A percentile compares a stretch with the other conserved stretches of the same genome.
These are phyloP conservation scores for Stomatorhinus walkeri DNA, from an alignment of 2,797 vertebrate species.

Conservation along the genomic window DNA sequence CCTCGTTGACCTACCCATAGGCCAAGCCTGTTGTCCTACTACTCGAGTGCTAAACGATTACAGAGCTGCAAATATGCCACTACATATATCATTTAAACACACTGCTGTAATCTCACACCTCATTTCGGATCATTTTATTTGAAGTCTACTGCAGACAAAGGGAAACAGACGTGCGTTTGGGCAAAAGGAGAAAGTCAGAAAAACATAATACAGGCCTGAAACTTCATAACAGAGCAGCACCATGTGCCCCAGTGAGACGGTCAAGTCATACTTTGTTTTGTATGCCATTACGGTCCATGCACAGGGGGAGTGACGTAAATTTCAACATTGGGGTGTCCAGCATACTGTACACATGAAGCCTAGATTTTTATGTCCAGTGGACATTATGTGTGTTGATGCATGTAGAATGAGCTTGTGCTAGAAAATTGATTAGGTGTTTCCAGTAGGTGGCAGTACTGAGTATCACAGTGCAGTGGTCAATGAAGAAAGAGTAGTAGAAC, in stretches of 20 bases:
- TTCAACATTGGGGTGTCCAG: neutral
- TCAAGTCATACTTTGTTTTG: neutral
- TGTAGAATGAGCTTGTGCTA: neutral
- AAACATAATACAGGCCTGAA: slow-evolving; percentile 30
- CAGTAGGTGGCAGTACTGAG: neutral
- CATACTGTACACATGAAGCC: neutral
- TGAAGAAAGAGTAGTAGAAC: neutral
- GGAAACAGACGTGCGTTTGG: slow-evolving; percentile 20
- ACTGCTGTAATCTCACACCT: slow-evolving; percentile 42
- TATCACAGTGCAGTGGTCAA: neutral
- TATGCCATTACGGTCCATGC: neutral
- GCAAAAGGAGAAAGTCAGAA: slow-evolving; percentile 23
- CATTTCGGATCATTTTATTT: slow-evolving; percentile 35
- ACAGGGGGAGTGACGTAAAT: neutral
- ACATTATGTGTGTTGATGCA: neutral
- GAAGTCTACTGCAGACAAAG: slow-evolving; percentile 31
- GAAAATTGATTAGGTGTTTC: neutral
- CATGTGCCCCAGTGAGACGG: neutral
- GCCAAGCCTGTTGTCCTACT: neutral
- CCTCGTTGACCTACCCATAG: neutral
- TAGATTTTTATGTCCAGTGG: neutral
- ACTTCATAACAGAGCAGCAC: slow-evolving; percentile 24
- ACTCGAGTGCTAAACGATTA: neutral
- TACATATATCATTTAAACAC: slow-evolving; percentile 31
- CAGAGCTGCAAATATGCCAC: neutral